A percentile compares a stretch with the other conserved stretches of the same genome.
phyloP scores from a whole-genome alignment of 2,797 vertebrate genomes.

The Synaphobranchus kaupii region DNA sequence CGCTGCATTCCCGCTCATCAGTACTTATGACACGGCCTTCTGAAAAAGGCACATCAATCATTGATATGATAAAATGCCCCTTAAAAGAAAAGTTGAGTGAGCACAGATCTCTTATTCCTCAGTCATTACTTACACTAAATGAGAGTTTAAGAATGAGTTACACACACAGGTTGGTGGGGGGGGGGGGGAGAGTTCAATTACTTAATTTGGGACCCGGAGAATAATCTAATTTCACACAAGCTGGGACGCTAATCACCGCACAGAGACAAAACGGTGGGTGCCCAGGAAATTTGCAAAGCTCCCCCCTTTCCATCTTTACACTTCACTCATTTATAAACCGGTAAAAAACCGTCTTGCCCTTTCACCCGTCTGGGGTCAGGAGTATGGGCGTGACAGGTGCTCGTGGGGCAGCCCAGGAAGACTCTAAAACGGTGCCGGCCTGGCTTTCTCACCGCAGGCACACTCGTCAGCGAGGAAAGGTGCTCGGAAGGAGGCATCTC shows the following conservation, averaged over 20 bases:
- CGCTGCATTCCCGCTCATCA: not conserved
- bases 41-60: not conserved
- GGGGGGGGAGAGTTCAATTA: not conserved
- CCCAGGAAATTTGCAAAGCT: not conserved
- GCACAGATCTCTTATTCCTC: not conserved
- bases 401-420: not conserved
- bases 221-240: not conserved
- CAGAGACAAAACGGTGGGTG: not conserved
- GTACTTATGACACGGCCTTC: not conserved
- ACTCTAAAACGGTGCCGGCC: not conserved
- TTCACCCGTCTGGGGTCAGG: not conserved
- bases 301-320: not conserved
- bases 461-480: not conserved
- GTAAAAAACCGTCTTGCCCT: not conserved
- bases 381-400: not conserved
- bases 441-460: not conserved
- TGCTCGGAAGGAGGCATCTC: not conserved
- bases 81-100: not conserved
- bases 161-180: not conserved
- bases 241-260: not conserved
- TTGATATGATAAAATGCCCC: not conserved
- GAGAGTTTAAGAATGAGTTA: not conserved
- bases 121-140: not conserved
- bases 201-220: not conserved
- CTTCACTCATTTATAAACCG: not conserved